phyloP scores from a whole-genome alignment of 2,888 invertebrate genomes.

The Chloroclystis v-ata region DNA sequence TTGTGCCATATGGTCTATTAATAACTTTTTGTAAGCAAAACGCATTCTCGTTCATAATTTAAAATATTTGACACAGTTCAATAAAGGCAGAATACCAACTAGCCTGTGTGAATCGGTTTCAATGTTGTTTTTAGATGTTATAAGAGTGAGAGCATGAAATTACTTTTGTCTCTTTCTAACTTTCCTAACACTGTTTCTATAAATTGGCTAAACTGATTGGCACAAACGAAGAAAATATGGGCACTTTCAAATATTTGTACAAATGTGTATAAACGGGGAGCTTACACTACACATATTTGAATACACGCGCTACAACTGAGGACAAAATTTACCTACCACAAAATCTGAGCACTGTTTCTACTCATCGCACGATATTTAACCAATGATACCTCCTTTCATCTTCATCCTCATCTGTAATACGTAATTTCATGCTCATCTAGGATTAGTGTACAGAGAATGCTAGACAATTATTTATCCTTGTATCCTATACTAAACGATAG shows the following conservation, averaged over 20 bases:
- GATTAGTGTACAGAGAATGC: slow-evolving; percentile 75
- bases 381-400: slow-evolving; percentile 12
- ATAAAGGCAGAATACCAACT: slow-evolving; percentile 43
- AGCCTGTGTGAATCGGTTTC: slow-evolving; percentile 75
- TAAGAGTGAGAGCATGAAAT: slow-evolving; percentile 66
- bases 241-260: too few species aligned
- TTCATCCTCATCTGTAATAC: slow-evolving; percentile 38
- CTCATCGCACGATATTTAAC: slow-evolving; percentile 29
- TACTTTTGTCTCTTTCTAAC: slow-evolving; percentile 46
- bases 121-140: slow-evolving; percentile 58
- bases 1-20: background rate
- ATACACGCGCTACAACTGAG: background rate
- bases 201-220: slow-evolving; percentile 14
- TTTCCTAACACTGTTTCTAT: slow-evolving; percentile 30
- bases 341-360: slow-evolving; percentile 18
- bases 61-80: slow-evolving; percentile 26
- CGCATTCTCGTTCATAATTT: slow-evolving; percentile 57
- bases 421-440: slow-evolving; percentile 75
- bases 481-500: slow-evolving; percentile 35
- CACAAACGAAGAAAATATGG: background rate
- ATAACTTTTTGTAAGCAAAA: slow-evolving; percentile 38
- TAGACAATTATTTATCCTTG: slow-evolving; percentile 65
- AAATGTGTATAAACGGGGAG: background rate
- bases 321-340: slow-evolving; percentile 3
- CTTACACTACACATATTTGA: background rate